Evolutionary conservation across 2,888 invertebrate species (phyloP), one percentile per base, ranked within the genome.

Genomic region (Plutella xylostella): DNA sequence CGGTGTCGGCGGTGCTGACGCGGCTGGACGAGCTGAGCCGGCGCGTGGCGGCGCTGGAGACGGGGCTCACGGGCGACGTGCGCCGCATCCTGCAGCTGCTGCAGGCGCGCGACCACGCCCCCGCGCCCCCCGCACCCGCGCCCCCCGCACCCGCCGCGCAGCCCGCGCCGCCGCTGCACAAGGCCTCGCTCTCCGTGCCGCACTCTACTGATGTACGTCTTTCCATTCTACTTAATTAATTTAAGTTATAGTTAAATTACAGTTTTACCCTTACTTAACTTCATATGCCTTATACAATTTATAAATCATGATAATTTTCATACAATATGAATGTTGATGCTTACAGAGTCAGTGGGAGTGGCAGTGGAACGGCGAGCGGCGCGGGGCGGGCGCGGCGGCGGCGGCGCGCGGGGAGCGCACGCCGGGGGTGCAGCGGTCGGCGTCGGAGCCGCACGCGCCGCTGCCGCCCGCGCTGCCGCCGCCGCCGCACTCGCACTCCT

Each of bases 41-140:
- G 61, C 88, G 88, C 54, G 87, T 94, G 53, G 88, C 89, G 39
- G 85, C 88, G 42, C 75, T 94, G 58, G 93, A 94, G 67, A 87
- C 86, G 50, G 89, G 90, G 28, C 87, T 94, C 58, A 89, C 90
- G 18, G 79, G 87, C 7, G 93, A 94, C 64, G 89, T 94, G 54
- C 87, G 90, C 53, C 85, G 89, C 51, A 93, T 94, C 50, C 76
- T 93, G 58, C 85, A 85, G 43, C 69, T 91, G 52, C 73, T 92
- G 47, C 88, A 89, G 60, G 80, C 87, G 14, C 71, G 78, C 14
- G 78, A 79, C 19, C 54, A 42, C 34, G 47, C 0, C 55, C 49
- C 49, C 6, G 75, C 67, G 15, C 42, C 56, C 12, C 66, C 65
- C 20, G 69, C 70, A 50, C 71, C 63, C 49, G 48, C 58, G 46